phyloP scores from a whole-genome alignment of 2,113 vertebrate genomes.

The Probosciger aterrimus region DNA sequence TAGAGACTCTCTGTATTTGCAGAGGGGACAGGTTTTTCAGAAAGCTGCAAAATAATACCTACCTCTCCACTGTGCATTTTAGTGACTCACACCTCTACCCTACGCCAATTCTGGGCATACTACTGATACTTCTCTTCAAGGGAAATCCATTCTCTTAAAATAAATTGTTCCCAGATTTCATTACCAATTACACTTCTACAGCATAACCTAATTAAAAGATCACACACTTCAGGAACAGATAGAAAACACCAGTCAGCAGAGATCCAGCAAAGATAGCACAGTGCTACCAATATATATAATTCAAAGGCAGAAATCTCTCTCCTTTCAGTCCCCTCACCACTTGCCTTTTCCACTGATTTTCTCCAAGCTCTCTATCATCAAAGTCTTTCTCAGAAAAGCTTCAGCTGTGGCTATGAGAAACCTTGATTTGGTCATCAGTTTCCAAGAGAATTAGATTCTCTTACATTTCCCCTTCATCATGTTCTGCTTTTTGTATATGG shows the following conservation, averaged over 20 bases:
- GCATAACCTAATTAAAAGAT: background rate
- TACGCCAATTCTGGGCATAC: background rate
- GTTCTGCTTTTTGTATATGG: background rate
- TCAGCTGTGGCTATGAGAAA: background rate
- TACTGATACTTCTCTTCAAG: background rate
- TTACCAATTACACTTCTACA: background rate
- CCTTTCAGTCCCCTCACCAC: background rate
- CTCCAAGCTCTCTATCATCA: background rate
- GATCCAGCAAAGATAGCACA: background rate
- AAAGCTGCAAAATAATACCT: background rate
- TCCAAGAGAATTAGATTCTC: background rate
- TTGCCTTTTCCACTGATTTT: background rate
- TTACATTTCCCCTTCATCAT: background rate
- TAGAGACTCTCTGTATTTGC: background rate
- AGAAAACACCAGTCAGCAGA: background rate
- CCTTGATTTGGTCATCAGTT: background rate
- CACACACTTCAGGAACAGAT: background rate
- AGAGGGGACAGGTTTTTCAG: background rate
- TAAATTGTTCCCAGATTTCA: background rate
- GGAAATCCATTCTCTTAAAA: background rate
- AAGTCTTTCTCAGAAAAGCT: background rate
- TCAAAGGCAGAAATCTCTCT: background rate
- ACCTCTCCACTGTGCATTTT: accelerated
- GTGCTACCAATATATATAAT: background rate
- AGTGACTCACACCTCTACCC: background rate